Conservation (phyloP, 2,797 vertebrate species). For the Bryconaethiops microstoma region DNA sequence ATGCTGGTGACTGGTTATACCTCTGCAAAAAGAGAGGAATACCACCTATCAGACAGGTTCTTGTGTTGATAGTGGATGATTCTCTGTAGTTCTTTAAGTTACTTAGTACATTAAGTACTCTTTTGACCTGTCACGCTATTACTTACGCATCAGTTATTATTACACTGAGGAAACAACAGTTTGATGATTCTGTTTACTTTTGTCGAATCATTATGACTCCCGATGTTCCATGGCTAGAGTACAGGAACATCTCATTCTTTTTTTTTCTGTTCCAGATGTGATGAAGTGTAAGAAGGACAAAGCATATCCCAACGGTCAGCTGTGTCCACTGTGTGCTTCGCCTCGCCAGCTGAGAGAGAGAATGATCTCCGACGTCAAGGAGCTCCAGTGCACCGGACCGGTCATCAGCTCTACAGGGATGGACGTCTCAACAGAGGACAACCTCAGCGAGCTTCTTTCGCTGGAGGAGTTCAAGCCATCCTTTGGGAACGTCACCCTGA, state of each 20-base stretch:
- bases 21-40: too few relatives aligned
- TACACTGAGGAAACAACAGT: too few relatives aligned
- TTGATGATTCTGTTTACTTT: too few relatives aligned
- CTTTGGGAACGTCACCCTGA: slow-evolving; percentile 80
- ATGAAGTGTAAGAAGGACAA: slow-evolving; percentile 90
- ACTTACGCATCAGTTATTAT: too few relatives aligned
- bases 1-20: too few relatives aligned
- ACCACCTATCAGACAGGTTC: background rate
- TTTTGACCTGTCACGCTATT: too few relatives aligned
- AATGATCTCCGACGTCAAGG: slow-evolving; percentile 77
- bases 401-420: slow-evolving; percentile 76
- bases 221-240: background rate
- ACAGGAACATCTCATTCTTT: background rate
- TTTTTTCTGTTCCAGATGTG: slow-evolving; percentile 74
- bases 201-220: too few relatives aligned
- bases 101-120: too few relatives aligned
- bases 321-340: slow-evolving; percentile 83
- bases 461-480: slow-evolving; percentile 70
- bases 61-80: background rate
- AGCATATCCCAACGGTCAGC: slow-evolving; percentile 76
- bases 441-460: slow-evolving; percentile 64
- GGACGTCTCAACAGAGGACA: slow-evolving; percentile 61
- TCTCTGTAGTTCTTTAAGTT: background rate
- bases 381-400: slow-evolving; percentile 79
- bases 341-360: slow-evolving; percentile 76